Evolutionary conservation across 2,113 vertebrate genomes (phyloP).

Genomic region (Sprattus sprattus): DNA sequence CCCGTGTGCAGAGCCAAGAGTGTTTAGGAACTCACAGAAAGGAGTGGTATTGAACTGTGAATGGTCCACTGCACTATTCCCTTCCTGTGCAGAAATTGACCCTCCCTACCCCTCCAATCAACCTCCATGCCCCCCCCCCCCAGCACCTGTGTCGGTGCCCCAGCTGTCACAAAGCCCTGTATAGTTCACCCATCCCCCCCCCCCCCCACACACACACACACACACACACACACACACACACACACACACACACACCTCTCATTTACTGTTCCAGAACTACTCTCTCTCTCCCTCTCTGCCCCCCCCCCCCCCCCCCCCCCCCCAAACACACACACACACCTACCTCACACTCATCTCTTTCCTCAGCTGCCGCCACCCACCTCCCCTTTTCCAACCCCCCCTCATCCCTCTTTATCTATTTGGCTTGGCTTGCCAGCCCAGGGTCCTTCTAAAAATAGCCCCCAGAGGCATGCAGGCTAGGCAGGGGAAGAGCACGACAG

Average conservation of each 20-base stretch:
- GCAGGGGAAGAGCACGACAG: slow-evolving; percentile 41
- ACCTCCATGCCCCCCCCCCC: slow-evolving; percentile 6
- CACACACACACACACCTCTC: background rate
- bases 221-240: background rate
- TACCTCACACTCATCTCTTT: background rate
- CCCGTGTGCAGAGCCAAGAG: too few species aligned
- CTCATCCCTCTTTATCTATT: slow-evolving; percentile 57
- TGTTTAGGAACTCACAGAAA: too few species aligned
- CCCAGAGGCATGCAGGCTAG: slow-evolving; percentile 55
- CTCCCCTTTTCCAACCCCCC: background rate
- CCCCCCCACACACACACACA: background rate
- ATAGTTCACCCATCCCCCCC: slow-evolving; percentile 23
- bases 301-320: background rate
- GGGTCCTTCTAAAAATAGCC: slow-evolving; percentile 69
- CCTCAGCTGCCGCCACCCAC: slow-evolving; percentile 28
- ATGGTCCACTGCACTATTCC: too few species aligned
- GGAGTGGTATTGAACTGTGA: too few species aligned
- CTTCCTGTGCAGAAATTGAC: background rate
- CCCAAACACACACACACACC: background rate
- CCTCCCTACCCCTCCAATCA: background rate
- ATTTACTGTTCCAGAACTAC: background rate
- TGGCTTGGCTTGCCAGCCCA: slow-evolving; percentile 28
- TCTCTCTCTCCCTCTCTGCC: background rate
- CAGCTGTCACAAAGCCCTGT: slow-evolving; percentile 59
- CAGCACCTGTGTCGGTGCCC: slow-evolving; percentile 57